Conservation (phyloP, 2,113 vertebrate genomes). For the Oryzias melastigma region DNA sequence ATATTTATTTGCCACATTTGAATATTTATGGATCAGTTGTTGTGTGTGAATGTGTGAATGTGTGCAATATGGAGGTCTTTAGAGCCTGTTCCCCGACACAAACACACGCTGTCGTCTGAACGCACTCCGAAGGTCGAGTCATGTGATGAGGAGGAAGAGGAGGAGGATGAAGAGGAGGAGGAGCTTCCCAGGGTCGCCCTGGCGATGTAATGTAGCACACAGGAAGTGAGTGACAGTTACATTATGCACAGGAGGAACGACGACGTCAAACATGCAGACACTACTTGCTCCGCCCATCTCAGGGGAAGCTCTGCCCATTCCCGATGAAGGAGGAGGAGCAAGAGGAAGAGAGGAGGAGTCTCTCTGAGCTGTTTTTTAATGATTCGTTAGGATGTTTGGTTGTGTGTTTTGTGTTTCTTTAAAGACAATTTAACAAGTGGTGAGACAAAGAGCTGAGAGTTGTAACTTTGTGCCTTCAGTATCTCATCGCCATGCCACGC, state of each 20-base stretch:
- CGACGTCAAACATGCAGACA: slow-evolving; percentile 23
- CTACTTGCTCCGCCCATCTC: slow-evolving; percentile 60
- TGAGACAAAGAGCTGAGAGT: slow-evolving; percentile 53
- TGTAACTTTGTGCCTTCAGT: slow-evolving; percentile 70
- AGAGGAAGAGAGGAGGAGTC: slow-evolving; percentile 5
- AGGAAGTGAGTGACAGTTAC: slow-evolving; percentile 12
- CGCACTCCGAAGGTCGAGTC: slow-evolving; percentile 31
- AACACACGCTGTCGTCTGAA: slow-evolving; percentile 22
- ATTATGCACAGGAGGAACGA: slow-evolving; percentile 22
- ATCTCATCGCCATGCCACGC: slow-evolving; percentile 65
- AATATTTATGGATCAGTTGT: slow-evolving; percentile 63
- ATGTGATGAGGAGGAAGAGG: slow-evolving; percentile 1
- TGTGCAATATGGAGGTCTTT: slow-evolving; percentile 12
- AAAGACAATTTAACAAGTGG: slow-evolving; percentile 21
- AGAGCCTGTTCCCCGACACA: slow-evolving; percentile 47
- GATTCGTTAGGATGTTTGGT: slow-evolving; percentile 54
- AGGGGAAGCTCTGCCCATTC: slow-evolving; percentile 56
- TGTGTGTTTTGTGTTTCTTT: slow-evolving; percentile 36
- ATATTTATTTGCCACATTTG: slow-evolving; percentile 59
- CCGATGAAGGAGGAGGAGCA: slow-evolving; percentile 7
- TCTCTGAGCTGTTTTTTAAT: slow-evolving; percentile 42
- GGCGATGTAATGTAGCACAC: slow-evolving; percentile 42
- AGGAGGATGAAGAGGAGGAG: not conserved
- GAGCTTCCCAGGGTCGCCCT: not conserved
- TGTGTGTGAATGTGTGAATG: slow-evolving; percentile 36